These are phyloP conservation scores for Blennius ocellaris DNA, from an alignment of 2,113 vertebrate genomes.

Conservation along the genomic window DNA sequence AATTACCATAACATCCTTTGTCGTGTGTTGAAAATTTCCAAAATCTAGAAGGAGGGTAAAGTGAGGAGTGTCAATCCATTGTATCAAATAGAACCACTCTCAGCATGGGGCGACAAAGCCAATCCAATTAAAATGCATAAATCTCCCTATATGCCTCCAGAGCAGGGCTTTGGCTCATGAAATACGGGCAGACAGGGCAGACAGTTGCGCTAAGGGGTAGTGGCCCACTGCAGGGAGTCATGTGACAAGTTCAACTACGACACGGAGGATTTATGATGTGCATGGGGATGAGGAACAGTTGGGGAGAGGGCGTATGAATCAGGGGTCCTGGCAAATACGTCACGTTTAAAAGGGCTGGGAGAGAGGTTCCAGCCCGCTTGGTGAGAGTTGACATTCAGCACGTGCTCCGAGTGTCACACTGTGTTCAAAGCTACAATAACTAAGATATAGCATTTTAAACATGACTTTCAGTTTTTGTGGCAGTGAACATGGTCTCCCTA, in stretches of 20 bases:
- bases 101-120: slow-evolving; percentile 61
- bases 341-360: slow-evolving; percentile 45
- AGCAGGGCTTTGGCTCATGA: slow-evolving; percentile 67
- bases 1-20: slow-evolving; percentile 30
- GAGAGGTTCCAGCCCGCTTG: slow-evolving; percentile 35
- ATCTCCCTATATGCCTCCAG: slow-evolving; percentile 63
- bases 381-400: slow-evolving; percentile 63
- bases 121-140: slow-evolving; percentile 81
- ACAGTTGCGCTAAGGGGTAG: slow-evolving; percentile 57
- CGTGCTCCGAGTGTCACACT: slow-evolving; percentile 53
- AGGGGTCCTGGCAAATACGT: slow-evolving; percentile 59
- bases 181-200: slow-evolving; percentile 65
- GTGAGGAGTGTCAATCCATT: slow-evolving; percentile 44
- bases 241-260: slow-evolving; percentile 64
- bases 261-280: slow-evolving; percentile 74
- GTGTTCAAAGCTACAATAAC: slow-evolving; percentile 46
- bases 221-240: slow-evolving; percentile 63
- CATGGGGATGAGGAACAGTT: slow-evolving; percentile 57
- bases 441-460: neutral
- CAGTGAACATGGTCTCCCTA: slow-evolving; percentile 9
- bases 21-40: slow-evolving; percentile 26
- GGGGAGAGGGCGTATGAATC: slow-evolving; percentile 66
- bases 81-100: slow-evolving; percentile 59
- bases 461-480: slow-evolving; percentile 22
- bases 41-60: slow-evolving; percentile 5